phyloP scores from a whole-genome alignment of 2,888 invertebrate genomes.

The Protophormia terraenovae region DNA sequence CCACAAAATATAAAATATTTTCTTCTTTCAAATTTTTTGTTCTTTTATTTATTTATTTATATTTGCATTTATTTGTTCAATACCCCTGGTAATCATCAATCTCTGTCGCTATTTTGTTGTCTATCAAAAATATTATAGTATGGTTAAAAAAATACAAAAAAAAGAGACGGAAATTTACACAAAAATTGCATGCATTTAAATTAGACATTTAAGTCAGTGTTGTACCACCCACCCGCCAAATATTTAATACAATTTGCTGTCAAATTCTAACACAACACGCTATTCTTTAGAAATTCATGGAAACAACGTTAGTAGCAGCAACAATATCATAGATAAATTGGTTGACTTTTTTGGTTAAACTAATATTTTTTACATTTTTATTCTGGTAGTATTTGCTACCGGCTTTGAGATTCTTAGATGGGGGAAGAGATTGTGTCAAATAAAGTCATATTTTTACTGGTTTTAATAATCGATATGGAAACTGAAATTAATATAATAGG shows the following conservation, averaged over 20 bases:
- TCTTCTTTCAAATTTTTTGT: no score
- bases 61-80: conserved; percentile 72
- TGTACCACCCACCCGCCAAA: conserved; percentile 27
- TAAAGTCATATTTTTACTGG: not conserved
- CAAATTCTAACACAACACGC: conserved; percentile 53
- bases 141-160: not conserved
- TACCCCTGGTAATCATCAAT: conserved; percentile 69
- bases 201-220: conserved; percentile 73
- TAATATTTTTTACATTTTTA: not conserved
- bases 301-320: conserved; percentile 30
- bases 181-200: conserved; percentile 74
- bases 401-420: not conserved
- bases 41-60: conserved; percentile 39
- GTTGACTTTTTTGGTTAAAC: not conserved
- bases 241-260: conserved; percentile 39
- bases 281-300: conserved; percentile 55
- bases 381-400: conserved; percentile 14
- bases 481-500: not conserved
- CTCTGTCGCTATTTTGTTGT: conserved; percentile 66
- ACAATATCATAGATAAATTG: conserved; percentile 39
- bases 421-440: not conserved
- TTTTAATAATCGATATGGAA: conserved; percentile 21
- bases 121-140: conserved; percentile 42
- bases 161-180: conserved; percentile 29
- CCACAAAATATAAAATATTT: conserved; percentile 19